phyloP scores from a whole-genome alignment of 1,140 invertebrate genomes.

The Acromyrmex heyeri region DNA sequence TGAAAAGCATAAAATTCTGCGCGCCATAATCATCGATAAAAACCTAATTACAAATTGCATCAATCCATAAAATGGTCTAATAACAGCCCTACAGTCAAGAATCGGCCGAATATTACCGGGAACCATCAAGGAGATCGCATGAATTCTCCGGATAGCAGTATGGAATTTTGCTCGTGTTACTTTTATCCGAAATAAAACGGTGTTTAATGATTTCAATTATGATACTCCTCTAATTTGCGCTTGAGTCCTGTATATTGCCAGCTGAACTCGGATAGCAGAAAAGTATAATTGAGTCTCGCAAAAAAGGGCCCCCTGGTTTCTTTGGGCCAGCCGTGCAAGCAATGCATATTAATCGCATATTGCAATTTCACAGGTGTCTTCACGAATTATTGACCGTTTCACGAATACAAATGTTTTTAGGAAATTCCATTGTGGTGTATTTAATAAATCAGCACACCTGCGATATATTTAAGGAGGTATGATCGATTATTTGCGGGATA shows the following conservation, averaged over 20 bases:
- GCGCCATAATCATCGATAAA: constrained; percentile 76
- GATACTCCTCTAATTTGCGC: constrained; percentile 34
- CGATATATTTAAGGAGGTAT: background rate
- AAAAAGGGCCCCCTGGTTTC: constrained; percentile 12
- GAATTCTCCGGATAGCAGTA: constrained; percentile 22
- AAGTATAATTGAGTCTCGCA: constrained; percentile 30
- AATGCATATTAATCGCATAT: constrained; percentile 50
- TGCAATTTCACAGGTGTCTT: constrained; percentile 29
- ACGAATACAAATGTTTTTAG: constrained; percentile 7
- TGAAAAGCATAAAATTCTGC: constrained; percentile 74
- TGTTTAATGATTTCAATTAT: constrained; percentile 56
- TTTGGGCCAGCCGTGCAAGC: constrained; percentile 7
- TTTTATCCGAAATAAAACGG: constrained; percentile 25
- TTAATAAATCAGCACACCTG: constrained; percentile 1
- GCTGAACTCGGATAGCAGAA: constrained; percentile 16
- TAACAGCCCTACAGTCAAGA: constrained; percentile 66
- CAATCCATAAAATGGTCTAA: constrained; percentile 75
- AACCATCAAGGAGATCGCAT: constrained; percentile 44
- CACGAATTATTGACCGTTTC: constrained; percentile 14
- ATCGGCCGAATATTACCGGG: constrained; percentile 72
- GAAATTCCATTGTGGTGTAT: background rate
- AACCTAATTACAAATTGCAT: constrained; percentile 77
- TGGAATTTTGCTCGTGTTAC: constrained; percentile 37
- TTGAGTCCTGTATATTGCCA: background rate
- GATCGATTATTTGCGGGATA: too few species aligned